Evolutionary conservation across 2,113 vertebrate genomes (phyloP).

Genomic region (Abramis brama): DNA sequence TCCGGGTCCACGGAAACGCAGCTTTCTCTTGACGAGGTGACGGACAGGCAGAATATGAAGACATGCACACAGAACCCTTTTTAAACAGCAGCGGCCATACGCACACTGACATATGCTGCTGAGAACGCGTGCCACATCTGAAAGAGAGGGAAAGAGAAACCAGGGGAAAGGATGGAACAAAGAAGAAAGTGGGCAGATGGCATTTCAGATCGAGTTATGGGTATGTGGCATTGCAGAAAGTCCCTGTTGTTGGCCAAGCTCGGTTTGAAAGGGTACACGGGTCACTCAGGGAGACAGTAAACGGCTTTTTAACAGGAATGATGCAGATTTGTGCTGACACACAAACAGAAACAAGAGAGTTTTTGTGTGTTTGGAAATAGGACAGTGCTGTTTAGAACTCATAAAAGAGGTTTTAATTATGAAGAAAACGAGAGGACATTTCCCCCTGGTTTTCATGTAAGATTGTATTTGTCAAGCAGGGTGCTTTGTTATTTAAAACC

Average conservation of each 20-base stretch:
- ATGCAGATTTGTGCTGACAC: constrained; percentile 65
- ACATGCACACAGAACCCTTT: constrained; percentile 1
- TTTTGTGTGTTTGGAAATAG: constrained; percentile 69
- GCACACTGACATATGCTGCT: constrained; percentile 49
- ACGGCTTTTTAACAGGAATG: constrained; percentile 64
- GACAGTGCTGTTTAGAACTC: constrained; percentile 66
- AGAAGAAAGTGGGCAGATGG: constrained; percentile 51
- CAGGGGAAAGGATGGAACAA: constrained; percentile 11
- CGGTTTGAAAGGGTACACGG: constrained; percentile 3
- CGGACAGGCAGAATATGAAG: constrained; percentile 42
- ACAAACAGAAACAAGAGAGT: constrained; percentile 62
- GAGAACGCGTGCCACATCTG: constrained; percentile 27
- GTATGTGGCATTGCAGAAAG: constrained; percentile 21
- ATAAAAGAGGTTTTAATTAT: constrained; percentile 74
- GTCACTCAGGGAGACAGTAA: constrained; percentile 56
- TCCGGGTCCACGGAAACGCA: neutral
- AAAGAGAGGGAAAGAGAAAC: constrained; percentile 11
- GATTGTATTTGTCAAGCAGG: constrained; percentile 20
- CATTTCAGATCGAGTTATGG: constrained; percentile 35
- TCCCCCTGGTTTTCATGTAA: constrained; percentile 7
- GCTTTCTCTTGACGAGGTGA: constrained; percentile 40
- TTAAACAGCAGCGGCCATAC: constrained; percentile 42
- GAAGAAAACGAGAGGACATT: constrained; percentile 57
- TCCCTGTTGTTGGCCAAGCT: constrained; percentile 22
- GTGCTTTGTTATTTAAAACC: constrained; percentile 29